These are phyloP conservation scores for Drosophila anceps DNA, from an alignment of 2,888 invertebrate genomes.

Conservation along the genomic window DNA sequence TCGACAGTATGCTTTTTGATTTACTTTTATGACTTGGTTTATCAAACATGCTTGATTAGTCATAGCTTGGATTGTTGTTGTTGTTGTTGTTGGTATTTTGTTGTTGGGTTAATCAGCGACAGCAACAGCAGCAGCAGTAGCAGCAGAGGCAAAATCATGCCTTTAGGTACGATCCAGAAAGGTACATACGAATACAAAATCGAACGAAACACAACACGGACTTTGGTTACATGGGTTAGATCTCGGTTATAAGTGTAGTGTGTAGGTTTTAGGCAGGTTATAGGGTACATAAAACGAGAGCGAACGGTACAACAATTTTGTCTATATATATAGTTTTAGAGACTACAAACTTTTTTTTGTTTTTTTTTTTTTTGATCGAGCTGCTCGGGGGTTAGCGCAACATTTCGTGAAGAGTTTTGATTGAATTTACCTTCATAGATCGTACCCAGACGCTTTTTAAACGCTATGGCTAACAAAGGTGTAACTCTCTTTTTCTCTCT, in stretches of 20 bases:
- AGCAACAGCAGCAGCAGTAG: constrained; percentile 29
- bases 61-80: constrained; percentile 31
- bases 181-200: constrained; percentile 69
- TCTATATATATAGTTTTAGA: constrained; percentile 55
- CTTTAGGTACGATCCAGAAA: constrained; percentile 86
- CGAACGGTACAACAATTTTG: constrained; percentile 49
- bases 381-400: constrained; percentile 76
- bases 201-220: constrained; percentile 52
- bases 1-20: constrained; percentile 7
- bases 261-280: constrained; percentile 20
- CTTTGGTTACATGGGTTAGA: constrained; percentile 30
- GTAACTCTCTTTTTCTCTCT: constrained; percentile 48
- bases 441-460: constrained; percentile 84
- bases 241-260: constrained; percentile 16
- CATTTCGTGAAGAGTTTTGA: constrained; percentile 65
- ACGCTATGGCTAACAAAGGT: constrained; percentile 59
- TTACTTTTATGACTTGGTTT: constrained; percentile 8
- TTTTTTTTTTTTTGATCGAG: constrained; percentile 45
- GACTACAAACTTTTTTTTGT: constrained; percentile 68
- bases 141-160: constrained; percentile 57
- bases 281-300: constrained; percentile 13
- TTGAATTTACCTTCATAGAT: constrained; percentile 85
- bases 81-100: not conserved
- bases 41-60: constrained; percentile 67
- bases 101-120: constrained; percentile 56